These are phyloP conservation scores for Spinibarbus caldwelli DNA, from an alignment of 2,797 vertebrate species.

Conservation along the genomic window DNA sequence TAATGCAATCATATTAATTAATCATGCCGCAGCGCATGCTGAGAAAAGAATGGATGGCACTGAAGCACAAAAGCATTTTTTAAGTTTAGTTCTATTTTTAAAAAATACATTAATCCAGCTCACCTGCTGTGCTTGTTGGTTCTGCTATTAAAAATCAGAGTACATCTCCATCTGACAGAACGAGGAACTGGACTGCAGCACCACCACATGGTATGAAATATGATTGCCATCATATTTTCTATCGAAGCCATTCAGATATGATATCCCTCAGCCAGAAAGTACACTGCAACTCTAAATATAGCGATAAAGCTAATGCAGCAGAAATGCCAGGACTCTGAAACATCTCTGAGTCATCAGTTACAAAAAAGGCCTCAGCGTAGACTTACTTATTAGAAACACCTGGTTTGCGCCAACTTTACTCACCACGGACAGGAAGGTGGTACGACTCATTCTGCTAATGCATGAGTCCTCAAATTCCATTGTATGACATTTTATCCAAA, in stretches of 20 bases:
- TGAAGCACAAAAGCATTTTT: not conserved
- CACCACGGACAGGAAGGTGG: not conserved
- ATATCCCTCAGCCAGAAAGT: conserved; percentile 5
- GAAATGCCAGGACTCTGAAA: not conserved
- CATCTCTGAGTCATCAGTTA: conserved; percentile 16
- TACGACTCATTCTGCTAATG: not conserved
- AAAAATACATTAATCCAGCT: conserved; percentile 10
- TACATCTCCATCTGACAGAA: not conserved
- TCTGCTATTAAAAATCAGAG: conserved; percentile 16
- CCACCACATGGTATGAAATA: conserved; percentile 60
- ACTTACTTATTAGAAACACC: conserved; percentile 19
- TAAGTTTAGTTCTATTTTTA: not conserved
- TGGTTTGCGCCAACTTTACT: conserved; percentile 2
- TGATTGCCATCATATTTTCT: conserved; percentile 51
- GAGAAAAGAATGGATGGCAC: conserved; percentile 10
- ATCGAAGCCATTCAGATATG: not conserved
- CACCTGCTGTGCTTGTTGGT: conserved; percentile 8
- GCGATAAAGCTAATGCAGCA: conserved; percentile 1
- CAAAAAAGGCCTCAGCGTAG: not conserved
- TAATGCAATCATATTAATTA: conserved; percentile 9
- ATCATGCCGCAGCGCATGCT: not conserved
- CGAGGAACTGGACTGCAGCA: conserved; percentile 56
- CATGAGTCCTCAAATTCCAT: conserved; percentile 12
- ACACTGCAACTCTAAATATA: not conserved
- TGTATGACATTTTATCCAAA: conserved; percentile 59